Evolutionary conservation across 1,140 invertebrate genomes (phyloP).

Genomic region (Nomia melanderi): DNA sequence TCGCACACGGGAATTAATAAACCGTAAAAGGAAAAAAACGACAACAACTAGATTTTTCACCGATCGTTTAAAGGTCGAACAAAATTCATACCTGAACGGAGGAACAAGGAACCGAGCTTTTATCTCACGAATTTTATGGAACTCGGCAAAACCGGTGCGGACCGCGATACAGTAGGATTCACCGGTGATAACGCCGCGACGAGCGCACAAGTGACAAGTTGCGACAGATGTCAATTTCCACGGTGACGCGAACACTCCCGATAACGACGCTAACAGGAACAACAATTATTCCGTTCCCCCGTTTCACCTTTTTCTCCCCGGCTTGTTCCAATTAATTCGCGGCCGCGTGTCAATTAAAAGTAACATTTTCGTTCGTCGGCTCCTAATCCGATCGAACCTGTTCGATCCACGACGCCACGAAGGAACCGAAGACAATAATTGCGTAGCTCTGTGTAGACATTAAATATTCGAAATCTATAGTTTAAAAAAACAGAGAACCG

Average conservation of each 20-base stretch:
- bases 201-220: slow-evolving; percentile 17
- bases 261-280: slow-evolving; percentile 44
- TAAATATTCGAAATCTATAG: too few relatives aligned
- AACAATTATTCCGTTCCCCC: slow-evolving; percentile 35
- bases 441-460: too few relatives aligned
- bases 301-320: neutral
- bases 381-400: neutral
- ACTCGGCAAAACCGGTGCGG: neutral
- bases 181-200: slow-evolving; percentile 22
- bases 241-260: slow-evolving; percentile 35
- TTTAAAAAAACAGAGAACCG: too few relatives aligned
- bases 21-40: too few relatives aligned
- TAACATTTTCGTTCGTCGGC: neutral
- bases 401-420: neutral
- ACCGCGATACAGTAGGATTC: neutral
- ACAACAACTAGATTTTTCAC: neutral
- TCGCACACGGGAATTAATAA: too few relatives aligned
- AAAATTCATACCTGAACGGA: neutral
- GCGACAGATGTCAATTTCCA: slow-evolving; percentile 48
- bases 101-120: neutral
- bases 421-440: neutral
- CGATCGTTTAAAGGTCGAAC: neutral
- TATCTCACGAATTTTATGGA: neutral
- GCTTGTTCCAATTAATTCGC: slow-evolving; percentile 35
- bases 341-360: slow-evolving; percentile 35